Base-by-base conservation (phyloP, 2,888 invertebrate genomes). In the Aproaerema taeniolella region DNA sequence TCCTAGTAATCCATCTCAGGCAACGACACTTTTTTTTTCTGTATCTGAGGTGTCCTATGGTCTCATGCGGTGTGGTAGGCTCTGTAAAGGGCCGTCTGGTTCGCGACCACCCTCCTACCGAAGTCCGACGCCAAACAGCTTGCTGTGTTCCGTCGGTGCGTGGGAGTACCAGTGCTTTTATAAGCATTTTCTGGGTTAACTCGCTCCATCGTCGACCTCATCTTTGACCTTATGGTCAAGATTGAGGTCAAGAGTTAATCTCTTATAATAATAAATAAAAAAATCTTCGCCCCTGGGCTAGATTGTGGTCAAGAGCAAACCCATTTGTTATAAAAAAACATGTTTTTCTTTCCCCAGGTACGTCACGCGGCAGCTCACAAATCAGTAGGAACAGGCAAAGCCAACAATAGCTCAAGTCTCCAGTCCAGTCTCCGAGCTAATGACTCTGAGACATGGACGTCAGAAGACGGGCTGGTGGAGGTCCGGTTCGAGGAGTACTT, bases 401-500 rank as follows among this genome's bases (percentile, higher is more conserved):
- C 49, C 3, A 70, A 71, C 55, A 45, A 46, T 39, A 55, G 61
- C 30, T n/a, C n/a, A n/a, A n/a, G n/a, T n/a, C n/a, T n/a, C n/a
- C n/a, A n/a, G n/a, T n/a, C n/a, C n/a, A n/a, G n/a, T n/a, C n/a
- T n/a, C n/a, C 52, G 61, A 8, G 39, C 39, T 38, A 64, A 64
- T 47, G 58, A 49, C 31, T 47, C 67, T 9, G 65, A 67, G 6
- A 7, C 25, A 12, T 25, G 15, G 25, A 14, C 7, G 26, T 6
- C 10, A 5, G 32, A 30, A 55, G 63, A 59, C 31, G 50, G 55
- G n/a, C 46, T 59, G 31, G 49, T 67, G 38, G 72, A 69, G 48
- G 64, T 70, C 40, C 67, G 65, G 42, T 79, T 75, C 52, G 90
- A 91, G 62, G 90, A 91, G 65, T 91, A 90, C 74, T 76, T 87